Evolutionary conservation across 2,797 vertebrate genomes (phyloP), one percentile per base, ranked within the genome.

Genomic region (Pseudochirops cupreus): DNA sequence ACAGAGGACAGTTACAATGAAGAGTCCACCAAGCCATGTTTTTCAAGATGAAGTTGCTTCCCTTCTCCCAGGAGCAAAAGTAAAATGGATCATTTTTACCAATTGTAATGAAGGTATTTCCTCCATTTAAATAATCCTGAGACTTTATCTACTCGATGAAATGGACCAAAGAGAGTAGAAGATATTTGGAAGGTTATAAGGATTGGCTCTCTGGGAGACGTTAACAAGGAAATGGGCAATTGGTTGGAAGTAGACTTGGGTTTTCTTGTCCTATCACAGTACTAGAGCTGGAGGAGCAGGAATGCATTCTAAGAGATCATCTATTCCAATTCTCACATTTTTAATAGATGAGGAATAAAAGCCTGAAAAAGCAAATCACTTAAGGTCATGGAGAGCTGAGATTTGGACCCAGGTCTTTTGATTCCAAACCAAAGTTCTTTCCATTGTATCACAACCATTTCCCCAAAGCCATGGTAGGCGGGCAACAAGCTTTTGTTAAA

Each of bases 31-130:
- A 92, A 67, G 92, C 24, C 52, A 92, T 29, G 31, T 52, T 93
- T 90, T 94, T 94, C 91, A 93, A 95, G 87, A 91, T 91, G 56
- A 97, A 97, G 91, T 87, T 16, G 91, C 90, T 95, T 74, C 67
- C 62, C 59, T 94, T 93, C 94, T 74, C 9, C 94, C 92, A 13
- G 55, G 31, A 95, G 2, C 52, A 97, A 87, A 89, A 95, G 16
- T 54, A 95, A 96, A 95, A 97, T 56, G 94, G 55, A 90, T 93
- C 91, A 95, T 87, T 94, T 90, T 94, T 31, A 54, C 82, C 55
- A 96, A 31, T 52, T 96, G 52, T 93, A 95, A 93, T 95, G 95
- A 94, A 93, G 67, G 29, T 54, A n/a, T 13, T 90, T 94, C 59
- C 92, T 55, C 94, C 28, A 95, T n/a, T 93, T 93, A 92, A 89